Percentiles rank a stretch among this genome's conserved stretches.
Evolutionary conservation across 2,888 invertebrate genomes (phyloP).

Genomic region (Dicyrtoma fusca): DNA sequence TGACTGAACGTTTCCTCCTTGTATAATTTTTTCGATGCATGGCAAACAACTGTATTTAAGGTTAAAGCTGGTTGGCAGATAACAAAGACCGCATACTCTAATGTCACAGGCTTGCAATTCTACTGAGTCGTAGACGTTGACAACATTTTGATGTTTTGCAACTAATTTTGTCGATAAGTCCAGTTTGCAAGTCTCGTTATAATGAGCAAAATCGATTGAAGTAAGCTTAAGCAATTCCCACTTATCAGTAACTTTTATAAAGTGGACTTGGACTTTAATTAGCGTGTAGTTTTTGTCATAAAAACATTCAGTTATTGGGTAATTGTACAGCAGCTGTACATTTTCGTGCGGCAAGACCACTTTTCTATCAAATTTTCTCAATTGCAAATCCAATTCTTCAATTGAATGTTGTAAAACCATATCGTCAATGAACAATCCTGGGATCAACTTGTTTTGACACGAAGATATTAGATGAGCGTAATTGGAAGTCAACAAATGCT

Average conservation of each 20-base stretch:
- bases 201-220: not conserved
- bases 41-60: too few species aligned
- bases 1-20: too few species aligned
- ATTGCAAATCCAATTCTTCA: not conserved
- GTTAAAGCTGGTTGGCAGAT: too few species aligned
- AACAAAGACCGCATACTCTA: too few species aligned
- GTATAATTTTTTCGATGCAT: too few species aligned
- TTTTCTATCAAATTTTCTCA: not conserved
- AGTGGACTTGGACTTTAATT: conserved; percentile 19
- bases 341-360: not conserved
- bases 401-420: not conserved
- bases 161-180: too few species aligned
- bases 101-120: too few species aligned
- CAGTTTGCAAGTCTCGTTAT: too few species aligned
- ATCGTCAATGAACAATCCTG: not conserved
- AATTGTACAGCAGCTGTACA: not conserved
- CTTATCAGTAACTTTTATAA: not conserved
- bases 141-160: too few species aligned
- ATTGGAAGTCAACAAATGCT: too few species aligned
- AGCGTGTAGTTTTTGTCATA: not conserved
- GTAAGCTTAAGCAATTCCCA: conserved; percentile 19
- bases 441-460: not conserved
- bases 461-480: too few species aligned
- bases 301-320: conserved; percentile 7
- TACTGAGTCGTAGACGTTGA: too few species aligned